phyloP scores from a whole-genome alignment of 2,888 invertebrate species.

The Nemapogon koenigi region DNA sequence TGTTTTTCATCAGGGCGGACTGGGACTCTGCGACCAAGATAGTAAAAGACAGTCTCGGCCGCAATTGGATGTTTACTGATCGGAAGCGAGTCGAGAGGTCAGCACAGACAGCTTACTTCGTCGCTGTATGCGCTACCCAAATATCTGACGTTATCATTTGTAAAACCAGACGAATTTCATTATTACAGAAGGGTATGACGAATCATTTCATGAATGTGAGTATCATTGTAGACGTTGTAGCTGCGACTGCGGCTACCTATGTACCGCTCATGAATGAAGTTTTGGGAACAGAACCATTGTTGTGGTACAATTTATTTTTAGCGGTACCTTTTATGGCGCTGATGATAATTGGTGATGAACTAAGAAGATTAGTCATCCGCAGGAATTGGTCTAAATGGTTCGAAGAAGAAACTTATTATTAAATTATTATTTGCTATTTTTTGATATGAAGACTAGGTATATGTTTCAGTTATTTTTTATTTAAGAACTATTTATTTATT shows the following conservation, averaged over 20 bases:
- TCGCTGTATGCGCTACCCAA: conserved; percentile 78
- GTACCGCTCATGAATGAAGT: conserved; percentile 71
- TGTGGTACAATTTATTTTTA: conserved; percentile 74
- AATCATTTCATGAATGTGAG: conserved; percentile 70
- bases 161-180: conserved; percentile 77
- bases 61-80: conserved; percentile 74
- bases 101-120: conserved; percentile 82
- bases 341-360: conserved; percentile 78
- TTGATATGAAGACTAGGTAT: too few species aligned
- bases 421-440: conserved; percentile 20
- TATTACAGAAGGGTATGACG: conserved; percentile 78
- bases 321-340: conserved; percentile 75
- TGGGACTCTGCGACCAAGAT: conserved; percentile 76
- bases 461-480: too few species aligned
- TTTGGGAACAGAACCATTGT: conserved; percentile 73
- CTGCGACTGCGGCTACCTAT: conserved; percentile 72
- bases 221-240: conserved; percentile 67
- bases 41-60: conserved; percentile 76
- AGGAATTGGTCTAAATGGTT: conserved; percentile 73
- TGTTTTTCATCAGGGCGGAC: conserved; percentile 71
- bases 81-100: conserved; percentile 74
- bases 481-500: too few species aligned
- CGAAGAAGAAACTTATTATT: conserved; percentile 79
- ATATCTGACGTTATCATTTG: conserved; percentile 80
- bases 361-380: conserved; percentile 73